A percentile compares a stretch with the other conserved stretches of the same genome.
phyloP scores from a whole-genome alignment of 2,113 vertebrate genomes.

The Gallinago media region DNA sequence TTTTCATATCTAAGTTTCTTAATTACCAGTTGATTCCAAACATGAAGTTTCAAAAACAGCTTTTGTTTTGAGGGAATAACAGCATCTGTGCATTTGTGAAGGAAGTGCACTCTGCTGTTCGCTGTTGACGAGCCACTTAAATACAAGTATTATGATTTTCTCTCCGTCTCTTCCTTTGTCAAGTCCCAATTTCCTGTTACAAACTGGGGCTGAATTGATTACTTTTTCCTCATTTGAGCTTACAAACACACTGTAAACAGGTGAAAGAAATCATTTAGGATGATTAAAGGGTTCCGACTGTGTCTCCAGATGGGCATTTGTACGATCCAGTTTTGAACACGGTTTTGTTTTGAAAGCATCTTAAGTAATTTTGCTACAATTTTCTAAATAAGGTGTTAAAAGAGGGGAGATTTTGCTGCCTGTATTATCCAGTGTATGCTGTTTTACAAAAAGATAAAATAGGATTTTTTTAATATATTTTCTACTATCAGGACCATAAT shows the following conservation, averaged over 20 bases:
- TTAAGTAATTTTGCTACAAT: background rate
- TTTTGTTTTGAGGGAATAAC: background rate
- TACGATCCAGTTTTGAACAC: background rate
- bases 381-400: slow-evolving; percentile 8
- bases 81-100: background rate
- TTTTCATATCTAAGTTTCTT: background rate
- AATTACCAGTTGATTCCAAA: background rate
- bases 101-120: background rate
- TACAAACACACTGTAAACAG: background rate
- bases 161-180: background rate
- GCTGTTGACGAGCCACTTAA: background rate
- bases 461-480: background rate
- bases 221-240: background rate
- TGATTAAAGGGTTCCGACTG: slow-evolving; percentile 32
- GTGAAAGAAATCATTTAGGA: slow-evolving; percentile 20
- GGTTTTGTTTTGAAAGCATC: background rate
- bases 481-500: background rate
- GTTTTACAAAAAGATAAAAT: background rate
- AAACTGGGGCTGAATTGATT: background rate
- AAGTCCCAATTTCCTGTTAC: background rate
- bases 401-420: background rate
- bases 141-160: background rate
- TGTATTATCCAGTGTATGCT: background rate
- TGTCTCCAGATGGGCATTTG: background rate
- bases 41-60: background rate